Conservation (phyloP, 2,113 vertebrate genomes). For the Pseudonaja textilis region DNA sequence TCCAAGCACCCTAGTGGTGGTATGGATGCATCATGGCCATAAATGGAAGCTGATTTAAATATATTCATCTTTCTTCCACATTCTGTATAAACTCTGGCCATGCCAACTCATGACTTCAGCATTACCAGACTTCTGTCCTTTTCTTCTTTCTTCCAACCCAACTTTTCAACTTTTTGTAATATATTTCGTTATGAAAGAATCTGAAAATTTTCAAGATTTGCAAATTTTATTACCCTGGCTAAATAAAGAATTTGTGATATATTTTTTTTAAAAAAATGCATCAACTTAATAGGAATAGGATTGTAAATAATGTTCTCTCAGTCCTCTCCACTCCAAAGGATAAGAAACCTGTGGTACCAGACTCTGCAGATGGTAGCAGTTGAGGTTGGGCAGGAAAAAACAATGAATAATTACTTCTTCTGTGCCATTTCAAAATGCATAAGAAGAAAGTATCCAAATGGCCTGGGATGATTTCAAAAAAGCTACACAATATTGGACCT, state of each 20-base stretch:
- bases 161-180: background rate
- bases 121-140: background rate
- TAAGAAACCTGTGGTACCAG: background rate
- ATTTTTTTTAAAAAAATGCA: background rate
- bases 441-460: background rate
- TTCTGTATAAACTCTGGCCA: background rate
- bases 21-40: background rate
- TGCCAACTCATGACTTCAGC: background rate
- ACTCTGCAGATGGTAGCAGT: background rate
- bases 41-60: background rate
- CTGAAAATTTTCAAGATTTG: background rate
- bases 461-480: background rate
- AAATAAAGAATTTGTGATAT: background rate
- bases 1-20: background rate
- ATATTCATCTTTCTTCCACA: background rate
- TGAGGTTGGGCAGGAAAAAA: background rate
- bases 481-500: background rate
- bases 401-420: background rate
- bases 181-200: background rate
- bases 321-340: background rate
- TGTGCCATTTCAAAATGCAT: background rate
- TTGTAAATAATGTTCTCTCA: background rate
- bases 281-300: background rate
- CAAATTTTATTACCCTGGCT: background rate
- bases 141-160: background rate